Conservation (phyloP, 2,888 invertebrate species). For the Andrena trimmerana region DNA sequence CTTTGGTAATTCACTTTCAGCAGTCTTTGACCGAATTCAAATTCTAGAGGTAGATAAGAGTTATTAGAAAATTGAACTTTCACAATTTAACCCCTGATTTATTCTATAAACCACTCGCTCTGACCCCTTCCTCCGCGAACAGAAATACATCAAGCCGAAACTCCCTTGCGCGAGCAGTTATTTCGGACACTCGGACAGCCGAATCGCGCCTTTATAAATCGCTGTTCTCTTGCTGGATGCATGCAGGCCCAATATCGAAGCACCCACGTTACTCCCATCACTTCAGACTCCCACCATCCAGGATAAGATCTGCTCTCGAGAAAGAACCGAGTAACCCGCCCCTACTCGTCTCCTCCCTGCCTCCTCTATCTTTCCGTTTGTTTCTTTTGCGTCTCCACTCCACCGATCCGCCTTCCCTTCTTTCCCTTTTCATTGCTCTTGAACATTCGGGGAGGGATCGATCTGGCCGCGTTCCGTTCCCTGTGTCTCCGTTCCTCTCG, state of each 20-base stretch:
- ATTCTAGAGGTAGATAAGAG: too few relatives aligned
- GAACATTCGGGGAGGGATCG: conserved; percentile 24
- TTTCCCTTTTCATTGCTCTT: conserved; percentile 5
- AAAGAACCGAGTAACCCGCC: conserved; percentile 63
- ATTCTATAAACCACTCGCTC: too few relatives aligned
- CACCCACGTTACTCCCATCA: conserved; percentile 6
- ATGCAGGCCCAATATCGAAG: conserved; percentile 3
- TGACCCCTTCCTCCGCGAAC: neutral
- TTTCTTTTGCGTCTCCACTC: conserved; percentile 8
- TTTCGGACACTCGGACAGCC: conserved; percentile 9
- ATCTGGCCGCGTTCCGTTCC: conserved; percentile 31
- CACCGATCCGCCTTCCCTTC: neutral
- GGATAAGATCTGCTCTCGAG: conserved; percentile 60
- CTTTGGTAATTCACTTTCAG: too few relatives aligned
- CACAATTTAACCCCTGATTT: too few relatives aligned
- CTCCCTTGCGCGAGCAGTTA: conserved; percentile 11
- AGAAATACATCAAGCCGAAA: conserved; percentile 4
- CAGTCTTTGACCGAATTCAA: too few relatives aligned
- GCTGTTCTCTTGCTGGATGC: conserved; percentile 25
- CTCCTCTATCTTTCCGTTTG: conserved; percentile 13
- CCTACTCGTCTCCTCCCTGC: conserved; percentile 11
- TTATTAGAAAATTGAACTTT: too few relatives aligned
- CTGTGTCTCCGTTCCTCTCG: neutral
- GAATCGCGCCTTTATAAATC: conserved; percentile 23
- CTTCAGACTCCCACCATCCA: neutral